Evolutionary conservation across 2,888 invertebrate species (phyloP), one percentile per base, ranked within the genome.

Genomic region (Drosophila leonis): DNA sequence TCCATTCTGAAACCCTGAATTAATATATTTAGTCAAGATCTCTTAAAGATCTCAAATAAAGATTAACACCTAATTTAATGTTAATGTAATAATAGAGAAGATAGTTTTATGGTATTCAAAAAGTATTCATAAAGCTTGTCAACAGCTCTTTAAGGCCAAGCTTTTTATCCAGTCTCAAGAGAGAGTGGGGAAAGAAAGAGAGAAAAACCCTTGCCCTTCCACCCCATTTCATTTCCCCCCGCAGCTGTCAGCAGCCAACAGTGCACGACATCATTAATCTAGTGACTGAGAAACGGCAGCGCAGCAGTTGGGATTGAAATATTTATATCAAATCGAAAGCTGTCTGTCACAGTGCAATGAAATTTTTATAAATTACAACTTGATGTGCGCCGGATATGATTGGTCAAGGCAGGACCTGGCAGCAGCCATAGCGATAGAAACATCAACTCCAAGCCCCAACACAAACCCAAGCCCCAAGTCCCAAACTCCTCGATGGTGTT

Each of bases 291-390:
- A 65, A 72, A 48, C 67, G 65, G 60, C 56, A 61, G 62, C 63
- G 48, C 63, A 75, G 65, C 61, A 66, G 68, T 66, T 75, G 65
- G 82, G 68, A 86, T 82, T 88, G 87, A 86, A 90, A 90, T 88
- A 83, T 84, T 84, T 84, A 87, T 89, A 84, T 89, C 89, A 90
- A 88, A 90, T 83, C 77, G 84, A 88, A 86, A 86, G 84, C 87
- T 89, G 83, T 88, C 88, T 88, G 90, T 90, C 85, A 86, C 84
- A 82, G 72, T 72, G 74, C 85, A 89, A 89, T 78, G 76, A 78
- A 90, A 90, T 80, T 81, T 86, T 88, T 89, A 90, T 89, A 90
- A 88, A 90, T 88, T 80, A 82, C 82, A 86, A 74, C 73, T 76
- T 69, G 68, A 75, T 82, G 80, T 57, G 55, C 71, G 65, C 60